A percentile compares a stretch with the other conserved stretches of the same genome.
Evolutionary conservation across 2,888 invertebrate genomes (phyloP).

Genomic region (Sisyra nigra): DNA sequence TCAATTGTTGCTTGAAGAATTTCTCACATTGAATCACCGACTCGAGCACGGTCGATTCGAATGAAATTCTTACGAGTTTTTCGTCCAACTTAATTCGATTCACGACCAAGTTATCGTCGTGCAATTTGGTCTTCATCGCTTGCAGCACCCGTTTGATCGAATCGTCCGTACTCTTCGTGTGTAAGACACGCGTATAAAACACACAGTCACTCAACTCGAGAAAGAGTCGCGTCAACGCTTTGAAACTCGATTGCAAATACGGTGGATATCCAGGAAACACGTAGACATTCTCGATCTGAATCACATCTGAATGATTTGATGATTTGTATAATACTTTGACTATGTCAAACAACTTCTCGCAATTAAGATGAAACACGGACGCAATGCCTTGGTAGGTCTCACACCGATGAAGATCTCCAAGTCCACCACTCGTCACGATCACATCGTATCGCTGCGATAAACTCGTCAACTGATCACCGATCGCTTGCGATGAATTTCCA

Average conservation of each 20-base stretch:
- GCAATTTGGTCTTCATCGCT: background rate
- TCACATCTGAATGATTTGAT: background rate
- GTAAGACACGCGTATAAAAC: background rate
- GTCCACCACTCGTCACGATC: conserved; percentile 60
- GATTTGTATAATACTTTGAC: background rate
- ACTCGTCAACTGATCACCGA: conserved; percentile 40
- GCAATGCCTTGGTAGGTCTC: conserved; percentile 47
- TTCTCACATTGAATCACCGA: background rate
- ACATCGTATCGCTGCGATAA: conserved; percentile 42
- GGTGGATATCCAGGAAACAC: conserved; percentile 2
- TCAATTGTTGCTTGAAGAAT: background rate
- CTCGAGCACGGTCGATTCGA: background rate
- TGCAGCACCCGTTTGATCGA: background rate
- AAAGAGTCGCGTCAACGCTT: background rate
- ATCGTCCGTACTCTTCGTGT: background rate
- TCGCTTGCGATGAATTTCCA: conserved; percentile 43
- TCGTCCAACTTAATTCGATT: background rate
- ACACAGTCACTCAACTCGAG: background rate
- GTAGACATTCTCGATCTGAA: conserved; percentile 6
- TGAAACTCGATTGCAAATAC: background rate
- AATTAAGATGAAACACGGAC: background rate
- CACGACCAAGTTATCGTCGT: background rate
- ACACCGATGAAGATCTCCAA: conserved; percentile 66
- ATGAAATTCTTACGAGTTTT: background rate
- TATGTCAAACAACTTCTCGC: background rate